Evolutionary conservation across 2,888 invertebrate genomes (phyloP), one percentile per base, ranked within the genome.

Genomic region (Cheilosia impressa): DNA sequence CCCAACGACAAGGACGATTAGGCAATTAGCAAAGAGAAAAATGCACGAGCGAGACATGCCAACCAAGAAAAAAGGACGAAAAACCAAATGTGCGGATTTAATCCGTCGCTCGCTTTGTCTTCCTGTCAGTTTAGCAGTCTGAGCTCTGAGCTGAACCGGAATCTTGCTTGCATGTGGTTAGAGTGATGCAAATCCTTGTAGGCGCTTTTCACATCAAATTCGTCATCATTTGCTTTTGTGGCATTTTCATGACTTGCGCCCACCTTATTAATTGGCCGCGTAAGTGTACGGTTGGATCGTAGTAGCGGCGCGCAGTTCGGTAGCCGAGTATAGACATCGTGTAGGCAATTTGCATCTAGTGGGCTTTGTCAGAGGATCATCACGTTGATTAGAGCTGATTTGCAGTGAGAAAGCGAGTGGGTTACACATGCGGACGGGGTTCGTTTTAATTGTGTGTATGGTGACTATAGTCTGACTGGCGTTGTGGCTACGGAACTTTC

Each of bases 211-310:
- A 76, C 79, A 76, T 77, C 85, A 72, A 77, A 85, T 85, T 80
- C 85, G 85, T 85, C 85, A 85, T 85, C 76, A 81, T 81, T 85
- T 85, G 85, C 85, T 81, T 85, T 85, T 85, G 77, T 85, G 85
- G 81, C 81, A 81, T 77, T 85, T 81, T 85, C 85, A 85, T 77
- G 85, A 85, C 85, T 81, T 68, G 85, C 81, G 85, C 85, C 85
- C 85, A 85, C 85, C 71, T 81, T 68, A 77, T 85, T 85, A 85
- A 85, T 80, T 85, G 85, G 52, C 69, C 72, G 85, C 76, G 57
- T 77, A 76, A 77, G 71, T 76, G 66, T 76, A 63, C 63, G 73
- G 63, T 50, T 5, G 43, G 24, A 38, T 38, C 38, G 4, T 72
- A 62, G 60, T 34, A 24, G 22, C 34, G 50, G 22, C 24, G 57